A percentile compares a stretch with the other conserved stretches of the same genome.
Evolutionary conservation across 2,113 vertebrate species (phyloP).

Genomic region (Murina feae): DNA sequence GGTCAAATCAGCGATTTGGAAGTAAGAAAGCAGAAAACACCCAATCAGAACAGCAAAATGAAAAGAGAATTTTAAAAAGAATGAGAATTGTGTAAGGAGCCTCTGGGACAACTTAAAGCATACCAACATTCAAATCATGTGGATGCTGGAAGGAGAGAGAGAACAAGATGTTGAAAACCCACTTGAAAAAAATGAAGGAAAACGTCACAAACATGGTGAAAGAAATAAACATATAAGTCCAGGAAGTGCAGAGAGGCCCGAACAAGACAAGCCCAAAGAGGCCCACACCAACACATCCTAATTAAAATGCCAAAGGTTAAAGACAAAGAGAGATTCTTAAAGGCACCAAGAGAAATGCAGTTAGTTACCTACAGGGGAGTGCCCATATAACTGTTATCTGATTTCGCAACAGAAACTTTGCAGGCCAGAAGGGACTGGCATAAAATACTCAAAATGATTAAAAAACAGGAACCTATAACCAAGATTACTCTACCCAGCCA

Average conservation of each 20-base stretch:
- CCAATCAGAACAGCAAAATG: not conserved
- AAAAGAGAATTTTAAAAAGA: not conserved
- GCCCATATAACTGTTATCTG: not conserved
- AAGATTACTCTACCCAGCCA: not conserved
- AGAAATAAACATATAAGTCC: not conserved
- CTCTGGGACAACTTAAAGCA: not conserved
- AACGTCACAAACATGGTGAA: not conserved
- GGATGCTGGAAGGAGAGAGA: not conserved
- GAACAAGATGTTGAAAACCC: not conserved
- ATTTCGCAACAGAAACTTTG: not conserved
- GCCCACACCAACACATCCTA: not conserved
- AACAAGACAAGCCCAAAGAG: not conserved
- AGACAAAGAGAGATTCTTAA: not conserved
- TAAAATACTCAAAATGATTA: not conserved
- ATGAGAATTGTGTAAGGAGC: not conserved
- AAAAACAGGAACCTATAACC: not conserved
- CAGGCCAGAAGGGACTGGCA: not conserved
- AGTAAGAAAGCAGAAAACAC: too few species aligned
- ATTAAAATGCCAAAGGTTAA: not conserved
- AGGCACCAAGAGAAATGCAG: not conserved
- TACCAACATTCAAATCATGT: not conserved
- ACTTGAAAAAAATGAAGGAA: not conserved
- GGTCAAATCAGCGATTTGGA: too few species aligned
- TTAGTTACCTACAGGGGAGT: not conserved
- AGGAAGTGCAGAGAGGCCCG: not conserved